Evolutionary conservation across 2,888 invertebrate genomes (phyloP).

Genomic region (Axea sp.): DNA sequence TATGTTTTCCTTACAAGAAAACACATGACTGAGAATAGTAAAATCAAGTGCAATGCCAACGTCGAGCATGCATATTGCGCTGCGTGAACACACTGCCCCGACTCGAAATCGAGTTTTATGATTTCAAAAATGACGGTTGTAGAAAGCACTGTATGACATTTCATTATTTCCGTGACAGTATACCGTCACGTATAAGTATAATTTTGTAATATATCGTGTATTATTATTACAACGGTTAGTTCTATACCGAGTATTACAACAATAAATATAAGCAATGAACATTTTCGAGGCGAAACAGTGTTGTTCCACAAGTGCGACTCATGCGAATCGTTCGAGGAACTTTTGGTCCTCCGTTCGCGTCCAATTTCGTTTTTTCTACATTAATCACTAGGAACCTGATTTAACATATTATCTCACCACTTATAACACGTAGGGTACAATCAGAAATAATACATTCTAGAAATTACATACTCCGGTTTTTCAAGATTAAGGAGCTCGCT

Average conservation of each 20-base stretch:
- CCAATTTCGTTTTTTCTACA: conserved; percentile 65
- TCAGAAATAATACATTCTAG: conserved; percentile 43
- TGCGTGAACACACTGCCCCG: conserved; percentile 55
- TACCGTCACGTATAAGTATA: too few species aligned
- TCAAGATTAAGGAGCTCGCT: conserved; percentile 43
- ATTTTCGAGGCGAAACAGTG: conserved; percentile 53
- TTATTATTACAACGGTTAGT: too few species aligned
- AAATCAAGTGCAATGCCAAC: conserved; percentile 39
- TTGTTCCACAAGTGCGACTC: conserved; percentile 47
- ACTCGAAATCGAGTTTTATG: conserved; percentile 43
- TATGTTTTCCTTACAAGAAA: conserved; percentile 44
- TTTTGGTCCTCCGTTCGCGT: conserved; percentile 62
- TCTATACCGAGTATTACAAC: too few species aligned
- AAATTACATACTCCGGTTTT: conserved; percentile 42
- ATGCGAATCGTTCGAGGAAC: conserved; percentile 61
- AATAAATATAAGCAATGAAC: too few species aligned
- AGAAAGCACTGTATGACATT: too few species aligned
- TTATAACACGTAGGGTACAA: conserved; percentile 56
- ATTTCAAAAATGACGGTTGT: background rate
- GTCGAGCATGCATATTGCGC: conserved; percentile 38
- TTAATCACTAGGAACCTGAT: conserved; percentile 61
- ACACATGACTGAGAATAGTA: conserved; percentile 55
- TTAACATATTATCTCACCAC: conserved; percentile 61
- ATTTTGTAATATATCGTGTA: too few species aligned
- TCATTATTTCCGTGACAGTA: too few species aligned